Conservation (phyloP, 2,113 vertebrate genomes). For the Artemisiospiza belli region DNA sequence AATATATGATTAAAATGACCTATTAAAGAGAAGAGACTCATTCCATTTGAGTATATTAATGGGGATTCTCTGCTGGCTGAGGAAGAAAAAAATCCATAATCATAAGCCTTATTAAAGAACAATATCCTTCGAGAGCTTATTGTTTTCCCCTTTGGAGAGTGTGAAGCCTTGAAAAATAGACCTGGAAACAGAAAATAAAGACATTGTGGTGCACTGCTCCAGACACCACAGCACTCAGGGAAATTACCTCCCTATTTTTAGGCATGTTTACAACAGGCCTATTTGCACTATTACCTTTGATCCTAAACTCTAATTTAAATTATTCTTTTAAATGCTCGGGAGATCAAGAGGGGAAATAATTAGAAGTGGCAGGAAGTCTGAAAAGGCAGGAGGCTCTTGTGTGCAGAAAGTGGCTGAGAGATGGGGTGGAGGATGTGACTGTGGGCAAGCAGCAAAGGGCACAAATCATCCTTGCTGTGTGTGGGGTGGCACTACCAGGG, state of each 20-base stretch:
- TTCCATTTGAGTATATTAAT: slow-evolving; percentile 36
- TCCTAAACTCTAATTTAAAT: slow-evolving; percentile 32
- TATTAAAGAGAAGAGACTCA: slow-evolving; percentile 9
- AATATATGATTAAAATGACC: slow-evolving; percentile 18
- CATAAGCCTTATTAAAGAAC: slow-evolving; percentile 56
- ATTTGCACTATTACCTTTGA: slow-evolving; percentile 46
- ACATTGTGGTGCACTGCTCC: not conserved
- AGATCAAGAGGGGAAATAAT: not conserved
- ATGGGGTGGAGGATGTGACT: accelerated
- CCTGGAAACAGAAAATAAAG: not conserved
- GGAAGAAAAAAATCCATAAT: slow-evolving; percentile 42
- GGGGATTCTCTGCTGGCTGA: not conserved
- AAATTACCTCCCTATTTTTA: slow-evolving; percentile 53
- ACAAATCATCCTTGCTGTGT: accelerated
- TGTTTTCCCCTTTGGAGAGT: slow-evolving; percentile 23
- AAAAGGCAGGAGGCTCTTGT: not conserved
- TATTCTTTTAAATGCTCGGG: not conserved
- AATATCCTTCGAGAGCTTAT: slow-evolving; percentile 25
- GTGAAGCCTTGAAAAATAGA: slow-evolving; percentile 23
- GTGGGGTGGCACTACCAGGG: accelerated
- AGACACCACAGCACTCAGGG: not conserved
- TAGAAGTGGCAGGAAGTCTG: not conserved
- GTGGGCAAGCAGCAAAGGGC: not conserved
- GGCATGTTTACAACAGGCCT: slow-evolving; percentile 9
- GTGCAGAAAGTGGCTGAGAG: not conserved